Conservation (phyloP, 2,888 invertebrate genomes). For the Philaethria dido region DNA sequence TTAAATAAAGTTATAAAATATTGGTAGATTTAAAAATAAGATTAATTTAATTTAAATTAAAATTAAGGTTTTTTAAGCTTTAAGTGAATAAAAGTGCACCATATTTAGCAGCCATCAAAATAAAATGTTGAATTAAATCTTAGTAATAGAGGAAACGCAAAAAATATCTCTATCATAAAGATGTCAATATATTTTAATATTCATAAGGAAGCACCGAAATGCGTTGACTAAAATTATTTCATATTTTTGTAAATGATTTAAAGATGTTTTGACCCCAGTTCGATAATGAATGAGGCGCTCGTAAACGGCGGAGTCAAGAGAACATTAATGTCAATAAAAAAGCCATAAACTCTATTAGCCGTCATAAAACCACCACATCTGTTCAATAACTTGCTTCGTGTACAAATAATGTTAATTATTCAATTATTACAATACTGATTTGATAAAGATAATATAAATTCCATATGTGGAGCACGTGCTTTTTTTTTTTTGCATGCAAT, state of each 20-base stretch:
- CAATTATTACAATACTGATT: slow-evolving; percentile 38
- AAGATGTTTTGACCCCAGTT: slow-evolving; percentile 78
- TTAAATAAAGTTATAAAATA: slow-evolving; percentile 28
- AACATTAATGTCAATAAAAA: slow-evolving; percentile 84
- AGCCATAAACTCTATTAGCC: slow-evolving; percentile 81
- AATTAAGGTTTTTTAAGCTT: not conserved
- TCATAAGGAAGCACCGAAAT: slow-evolving; percentile 53
- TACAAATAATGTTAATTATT: slow-evolving; percentile 65
- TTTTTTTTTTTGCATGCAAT: not conserved
- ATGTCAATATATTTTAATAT: slow-evolving; percentile 53
- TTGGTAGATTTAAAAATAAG: not conserved
- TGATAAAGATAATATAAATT: not conserved
- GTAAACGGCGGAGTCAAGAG: slow-evolving; percentile 79
- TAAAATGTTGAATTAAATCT: not conserved
- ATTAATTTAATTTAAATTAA: not conserved
- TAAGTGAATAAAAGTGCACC: not conserved
- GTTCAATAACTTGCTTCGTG: slow-evolving; percentile 76
- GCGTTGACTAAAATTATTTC: slow-evolving; percentile 52
- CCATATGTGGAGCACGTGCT: not conserved
- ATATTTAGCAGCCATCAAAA: not conserved
- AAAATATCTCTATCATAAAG: slow-evolving; percentile 42
- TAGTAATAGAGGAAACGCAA: slow-evolving; percentile 11
- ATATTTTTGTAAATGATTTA: slow-evolving; percentile 76
- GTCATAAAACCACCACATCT: slow-evolving; percentile 81
- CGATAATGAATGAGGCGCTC: slow-evolving; percentile 81